Evolutionary conservation across 2,113 vertebrate genomes (phyloP).

Genomic region (Camarhynchus parvulus): DNA sequence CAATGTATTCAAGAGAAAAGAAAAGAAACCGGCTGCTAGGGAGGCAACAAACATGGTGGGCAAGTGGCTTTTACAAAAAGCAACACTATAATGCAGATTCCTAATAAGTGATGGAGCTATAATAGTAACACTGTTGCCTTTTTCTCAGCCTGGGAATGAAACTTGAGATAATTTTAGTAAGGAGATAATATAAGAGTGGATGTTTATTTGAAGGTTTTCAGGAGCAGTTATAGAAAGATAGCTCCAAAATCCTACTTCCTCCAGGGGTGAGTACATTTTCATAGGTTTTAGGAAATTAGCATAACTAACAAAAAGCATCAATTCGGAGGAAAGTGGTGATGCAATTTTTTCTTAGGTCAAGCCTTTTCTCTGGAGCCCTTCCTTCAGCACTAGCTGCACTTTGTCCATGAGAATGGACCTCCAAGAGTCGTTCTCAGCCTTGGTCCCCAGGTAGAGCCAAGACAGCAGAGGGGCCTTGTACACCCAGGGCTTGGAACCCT

Average conservation of each 20-base stretch:
- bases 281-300: background rate
- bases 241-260: background rate
- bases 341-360: background rate
- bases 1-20: background rate
- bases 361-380: background rate
- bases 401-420: background rate
- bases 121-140: background rate
- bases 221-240: background rate
- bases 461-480: background rate
- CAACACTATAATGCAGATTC: background rate
- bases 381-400: background rate
- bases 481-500: background rate
- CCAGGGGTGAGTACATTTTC: background rate
- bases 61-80: background rate
- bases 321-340: background rate
- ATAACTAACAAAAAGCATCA: background rate
- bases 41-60: background rate
- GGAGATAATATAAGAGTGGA: background rate
- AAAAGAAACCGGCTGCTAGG: background rate
- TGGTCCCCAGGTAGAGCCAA: background rate
- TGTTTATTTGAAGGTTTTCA: background rate
- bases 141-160: background rate
- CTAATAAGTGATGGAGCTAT: background rate
- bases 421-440: rapidly evolving
- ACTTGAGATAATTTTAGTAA: background rate